Evolutionary conservation across 2,113 vertebrate species (phyloP).

Genomic region (Balaeniceps rex): DNA sequence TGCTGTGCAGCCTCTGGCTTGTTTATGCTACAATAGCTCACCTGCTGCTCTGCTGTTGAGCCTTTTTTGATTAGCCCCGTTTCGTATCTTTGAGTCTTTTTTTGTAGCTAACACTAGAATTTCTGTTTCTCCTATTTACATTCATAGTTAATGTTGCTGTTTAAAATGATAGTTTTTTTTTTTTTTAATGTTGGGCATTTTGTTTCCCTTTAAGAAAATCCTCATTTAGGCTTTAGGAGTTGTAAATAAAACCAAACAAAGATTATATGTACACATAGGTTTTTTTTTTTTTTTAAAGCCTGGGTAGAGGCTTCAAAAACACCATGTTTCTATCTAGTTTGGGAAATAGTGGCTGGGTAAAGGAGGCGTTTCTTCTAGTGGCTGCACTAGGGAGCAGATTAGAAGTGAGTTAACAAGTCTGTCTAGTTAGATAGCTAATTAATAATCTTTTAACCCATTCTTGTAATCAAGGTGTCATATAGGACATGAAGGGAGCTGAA

Average conservation of each 20-base stretch:
- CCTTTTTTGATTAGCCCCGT: fast-evolving
- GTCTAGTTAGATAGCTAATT: background rate
- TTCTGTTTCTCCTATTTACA: background rate
- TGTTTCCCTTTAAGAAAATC: background rate
- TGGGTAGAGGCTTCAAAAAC: background rate
- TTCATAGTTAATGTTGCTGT: background rate
- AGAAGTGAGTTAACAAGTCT: background rate
- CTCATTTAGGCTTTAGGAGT: background rate
- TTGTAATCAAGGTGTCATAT: background rate
- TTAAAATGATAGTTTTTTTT: fast-evolving
- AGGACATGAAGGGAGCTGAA: background rate
- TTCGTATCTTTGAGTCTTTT: background rate
- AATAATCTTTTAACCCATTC: background rate
- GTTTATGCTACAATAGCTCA: background rate
- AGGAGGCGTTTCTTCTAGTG: background rate
- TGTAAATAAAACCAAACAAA: background rate
- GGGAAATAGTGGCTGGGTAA: background rate
- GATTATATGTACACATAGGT: fast-evolving
- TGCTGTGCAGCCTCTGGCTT: fast-evolving
- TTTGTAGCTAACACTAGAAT: background rate
- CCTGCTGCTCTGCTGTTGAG: background rate
- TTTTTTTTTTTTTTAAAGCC: background rate
- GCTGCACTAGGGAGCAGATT: background rate
- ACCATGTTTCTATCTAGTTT: background rate
- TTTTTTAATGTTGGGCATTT: background rate